Evolutionary conservation across 2,888 invertebrate species (phyloP), one percentile per base, ranked within the genome.

Genomic region (Drosophila peninsularis): DNA sequence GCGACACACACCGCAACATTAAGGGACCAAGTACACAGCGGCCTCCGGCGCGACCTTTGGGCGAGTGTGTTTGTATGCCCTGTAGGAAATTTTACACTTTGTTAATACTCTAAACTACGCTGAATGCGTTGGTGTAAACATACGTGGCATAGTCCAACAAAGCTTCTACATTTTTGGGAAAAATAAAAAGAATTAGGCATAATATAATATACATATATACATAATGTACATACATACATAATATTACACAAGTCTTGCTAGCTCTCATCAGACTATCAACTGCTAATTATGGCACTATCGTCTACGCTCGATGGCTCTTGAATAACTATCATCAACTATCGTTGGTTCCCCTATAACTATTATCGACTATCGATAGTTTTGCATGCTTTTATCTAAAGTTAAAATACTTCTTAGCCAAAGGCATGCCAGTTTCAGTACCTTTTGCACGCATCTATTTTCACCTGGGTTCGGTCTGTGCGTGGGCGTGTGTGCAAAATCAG

Each of bases 401-500:
- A 6, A 2, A 4, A n/a, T n/a, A 24, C 5, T 52, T 3, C 7
- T 5, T 14, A 13, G 5, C 24, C 13, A 14, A 36, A 37, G 21
- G 37, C 13, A 64, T 50, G 63, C 19, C 21, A 32, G 30, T 32
- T 60, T 62, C 77, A 62, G 60, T 44, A 52, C 17, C 10, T 47
- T 62, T 62, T 68, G 49, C 76, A 72, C 11, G 64, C 42, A 14
- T 14, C 5, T 17, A 9, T 34, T 60, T 72, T 17, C 61, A 14
- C 41, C 73, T 72, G 60, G 71, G 36, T 10, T 52, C 21, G 41
- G 30, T 30, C 19, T 32, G 50, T 44, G 54, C 52, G 39, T 36
- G 60, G 30, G 32, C 69, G 71, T 65, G 63, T 74, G 81, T 73
- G 71, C 66, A 64, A 74, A 79, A 83, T 83, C 83, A 81, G 83